Evolutionary conservation across 2,797 vertebrate species (phyloP).

Genomic region (Caiman crocodilus): DNA sequence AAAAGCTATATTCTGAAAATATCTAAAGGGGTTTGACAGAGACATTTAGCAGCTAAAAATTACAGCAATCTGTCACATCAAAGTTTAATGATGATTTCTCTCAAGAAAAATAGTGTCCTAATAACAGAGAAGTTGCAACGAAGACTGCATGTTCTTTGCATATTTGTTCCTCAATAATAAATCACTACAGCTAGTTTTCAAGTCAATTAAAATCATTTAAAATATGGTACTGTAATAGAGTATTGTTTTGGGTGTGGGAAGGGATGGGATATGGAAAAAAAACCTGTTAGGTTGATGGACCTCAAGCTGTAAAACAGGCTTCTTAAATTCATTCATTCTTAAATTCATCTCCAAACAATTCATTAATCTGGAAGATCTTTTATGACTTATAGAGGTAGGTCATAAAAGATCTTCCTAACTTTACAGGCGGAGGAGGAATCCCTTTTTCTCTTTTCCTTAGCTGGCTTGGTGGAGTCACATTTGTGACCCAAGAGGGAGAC

Average conservation of each 20-base stretch:
- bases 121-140: background rate
- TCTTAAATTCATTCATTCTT: no score
- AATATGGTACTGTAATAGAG: background rate
- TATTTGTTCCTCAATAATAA: background rate
- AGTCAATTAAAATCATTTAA: background rate
- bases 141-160: background rate
- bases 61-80: conserved; percentile 57
- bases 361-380: no score
- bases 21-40: conserved; percentile 52
- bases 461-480: background rate
- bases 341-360: no score
- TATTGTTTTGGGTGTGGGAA: background rate
- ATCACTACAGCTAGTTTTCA: background rate
- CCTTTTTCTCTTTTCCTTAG: no score
- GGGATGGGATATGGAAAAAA: background rate
- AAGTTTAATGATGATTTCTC: conserved; percentile 45
- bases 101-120: background rate
- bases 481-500: background rate
- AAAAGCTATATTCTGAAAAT: conserved; percentile 53
- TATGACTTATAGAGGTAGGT: no score
- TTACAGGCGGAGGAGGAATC: no score
- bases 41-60: conserved; percentile 64
- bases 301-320: no score
- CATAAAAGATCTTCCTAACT: no score
- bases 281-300: background rate